Evolutionary conservation across 2,113 vertebrate genomes (phyloP), one percentile per base, ranked within the genome.

Genomic region (Cavia porcellus): DNA sequence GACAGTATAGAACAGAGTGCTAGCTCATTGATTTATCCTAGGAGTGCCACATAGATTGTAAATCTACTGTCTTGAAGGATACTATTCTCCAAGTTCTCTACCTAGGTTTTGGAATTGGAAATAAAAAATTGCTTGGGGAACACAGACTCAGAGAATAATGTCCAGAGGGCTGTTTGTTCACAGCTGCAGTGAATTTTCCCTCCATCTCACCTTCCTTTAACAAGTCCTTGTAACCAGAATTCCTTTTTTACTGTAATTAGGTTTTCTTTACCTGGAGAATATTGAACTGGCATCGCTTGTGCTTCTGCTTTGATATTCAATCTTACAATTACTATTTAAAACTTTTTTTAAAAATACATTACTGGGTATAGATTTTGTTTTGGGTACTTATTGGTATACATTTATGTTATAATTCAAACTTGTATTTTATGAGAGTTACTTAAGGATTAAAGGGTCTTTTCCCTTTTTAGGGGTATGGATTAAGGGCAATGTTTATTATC

Each of bases 321-420:
- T n/a, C 9, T 95, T 72, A 22, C 11, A 10, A 94, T 89, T 90
- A 55, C 68, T 42, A 1, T 55, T 25, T 62, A 52, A 52, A 52
- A 52, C 17, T 57, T 57, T 57, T 91, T 89, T 92, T 92, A n/a
- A n/a, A n/a, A 52, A 70, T 80, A 61, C 28, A 77, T 64, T 94
- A n/a, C 14, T 77, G 3, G 92, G 55, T 38, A 83, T 42, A 77
- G 90, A 52, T 91, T 93, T 95, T 96, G 92, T 75, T 94, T 64
- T 85, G 45, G 38, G 35, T 45, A n/a, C 85, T 97, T 92, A 61
- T 15, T 32, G 30, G 15, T 38, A 1, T 57, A 17, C 42, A 62
- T 7, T 88, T 88, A 92, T 90, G 62, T 93, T 92, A 64, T 55
- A 84, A 74, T 96, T 92, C 47, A 88, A 30, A 90, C 42, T 89